Base-by-base conservation (phyloP, 1,140 invertebrate species). In the Solenopsis invicta region DNA sequence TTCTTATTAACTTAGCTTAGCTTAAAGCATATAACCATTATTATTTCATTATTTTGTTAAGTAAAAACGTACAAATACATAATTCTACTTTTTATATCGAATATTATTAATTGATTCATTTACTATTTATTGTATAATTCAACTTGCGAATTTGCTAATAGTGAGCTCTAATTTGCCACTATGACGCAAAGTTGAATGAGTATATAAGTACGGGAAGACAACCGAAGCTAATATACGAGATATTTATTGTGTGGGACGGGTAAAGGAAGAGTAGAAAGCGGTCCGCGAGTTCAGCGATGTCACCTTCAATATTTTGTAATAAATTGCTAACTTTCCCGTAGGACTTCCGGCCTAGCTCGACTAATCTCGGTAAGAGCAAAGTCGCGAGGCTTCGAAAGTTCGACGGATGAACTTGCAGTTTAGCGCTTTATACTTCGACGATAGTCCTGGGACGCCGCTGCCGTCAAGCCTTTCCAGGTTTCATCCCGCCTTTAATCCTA, bases 331-430 rank as follows among this genome's bases (percentile, higher is more conserved):
- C 85, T 92, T 91, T 72, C 50, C 21, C 74, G 48, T 67, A 74
- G 41, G 80, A 71, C n/a, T 5, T 45, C 18, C 59, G 48, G 52
- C 52, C 37, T 29, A 16, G 56, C 64, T 52, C 59, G 34, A 86
- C 86, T 87, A 90, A 88, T 90, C 90, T 89, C 48, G 29, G 85
- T 90, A 91, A 90, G 85, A 91, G 87, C 88, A 88, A 92, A 91
- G 91, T 91, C 89, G 72, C 69, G 78, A 71, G 62, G 75, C 72
- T 84, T 78, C 85, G 77, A 90, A 90, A 92, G 85, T 92, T 90
- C 67, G 85, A 87, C 62, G 87, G 52, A 50, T 10, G 84, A 89
- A 89, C 87, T 89, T 74, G 86, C 85, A 91, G 88, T 92, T 92
- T 92, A 92, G 87, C 85, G 80, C 88, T 88, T 91, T 90, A 92